These are phyloP conservation scores for Cichlasoma orientale DNA, from an alignment of 2,797 vertebrate genomes.

Conservation along the genomic window DNA sequence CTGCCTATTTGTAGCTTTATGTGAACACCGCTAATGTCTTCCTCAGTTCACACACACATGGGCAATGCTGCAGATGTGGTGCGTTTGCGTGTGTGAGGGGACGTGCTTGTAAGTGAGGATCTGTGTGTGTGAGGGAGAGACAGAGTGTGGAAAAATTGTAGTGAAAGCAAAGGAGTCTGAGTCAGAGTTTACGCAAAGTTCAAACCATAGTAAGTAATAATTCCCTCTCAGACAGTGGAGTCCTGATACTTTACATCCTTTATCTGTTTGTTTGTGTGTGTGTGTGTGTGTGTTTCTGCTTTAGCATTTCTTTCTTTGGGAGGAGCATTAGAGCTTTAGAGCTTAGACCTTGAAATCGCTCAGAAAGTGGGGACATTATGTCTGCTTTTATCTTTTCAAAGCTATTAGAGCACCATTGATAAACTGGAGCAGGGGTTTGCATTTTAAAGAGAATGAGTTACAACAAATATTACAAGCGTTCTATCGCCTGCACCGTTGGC, in stretches of 20 bases:
- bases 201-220: constrained; percentile 52
- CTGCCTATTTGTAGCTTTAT: constrained; percentile 25
- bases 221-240: constrained; percentile 14
- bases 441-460: not conserved
- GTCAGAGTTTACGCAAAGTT: constrained; percentile 61
- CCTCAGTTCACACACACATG: constrained; percentile 5
- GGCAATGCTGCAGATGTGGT: constrained; percentile 19
- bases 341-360: not conserved
- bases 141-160: constrained; percentile 31
- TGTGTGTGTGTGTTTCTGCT: not conserved
- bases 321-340: not conserved
- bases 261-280: not conserved
- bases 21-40: constrained; percentile 6
- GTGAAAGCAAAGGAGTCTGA: constrained; percentile 26
- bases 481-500: not conserved
- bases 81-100: not conserved
- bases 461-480: not conserved
- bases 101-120: not conserved
- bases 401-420: not conserved
- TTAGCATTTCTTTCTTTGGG: not conserved
- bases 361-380: not conserved
- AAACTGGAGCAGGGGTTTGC: not conserved
- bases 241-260: not conserved
- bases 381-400: not conserved
- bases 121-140: constrained; percentile 11